Conservation (phyloP, 2,888 invertebrate species). For the Leptopterna dolabrata region DNA sequence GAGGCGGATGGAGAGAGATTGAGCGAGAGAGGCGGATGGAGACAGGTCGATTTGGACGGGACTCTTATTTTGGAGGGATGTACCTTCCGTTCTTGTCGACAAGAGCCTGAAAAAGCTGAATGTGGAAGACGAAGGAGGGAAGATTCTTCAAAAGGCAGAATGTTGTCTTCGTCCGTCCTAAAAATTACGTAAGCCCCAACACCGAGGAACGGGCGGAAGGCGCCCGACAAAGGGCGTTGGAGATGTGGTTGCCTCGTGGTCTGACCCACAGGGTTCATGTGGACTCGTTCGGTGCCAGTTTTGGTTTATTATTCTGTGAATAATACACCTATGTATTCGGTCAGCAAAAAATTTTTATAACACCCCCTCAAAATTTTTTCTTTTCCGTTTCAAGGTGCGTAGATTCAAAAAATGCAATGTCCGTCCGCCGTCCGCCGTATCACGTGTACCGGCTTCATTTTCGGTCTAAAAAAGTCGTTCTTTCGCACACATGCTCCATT, state of each 20-base stretch:
- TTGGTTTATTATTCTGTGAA: too few species aligned
- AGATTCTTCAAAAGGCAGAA: neutral
- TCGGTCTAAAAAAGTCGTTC: too few species aligned
- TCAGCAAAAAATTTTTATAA: too few species aligned
- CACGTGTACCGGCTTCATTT: too few species aligned
- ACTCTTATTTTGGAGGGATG: neutral
- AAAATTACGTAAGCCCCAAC: neutral
- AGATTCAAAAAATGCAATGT: too few species aligned
- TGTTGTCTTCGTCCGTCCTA: neutral
- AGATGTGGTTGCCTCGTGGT: neutral
- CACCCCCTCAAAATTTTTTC: too few species aligned
- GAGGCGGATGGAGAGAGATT: neutral
- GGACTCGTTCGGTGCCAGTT: too few species aligned
- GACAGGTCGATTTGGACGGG: conserved; percentile 7
- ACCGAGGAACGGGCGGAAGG: neutral
- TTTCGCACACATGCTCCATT: too few species aligned
- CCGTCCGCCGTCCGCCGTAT: too few species aligned
- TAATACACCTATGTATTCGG: too few species aligned
- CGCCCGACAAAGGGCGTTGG: neutral
- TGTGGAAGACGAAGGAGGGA: neutral
- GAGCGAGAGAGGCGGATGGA: neutral
- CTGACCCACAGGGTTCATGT: neutral
- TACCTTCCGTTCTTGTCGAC: neutral
- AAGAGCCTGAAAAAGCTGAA: neutral
- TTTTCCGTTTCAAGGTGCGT: too few species aligned